Conservation (phyloP, 2,113 vertebrate genomes). For the Myrmecophaga tridactyla region DNA sequence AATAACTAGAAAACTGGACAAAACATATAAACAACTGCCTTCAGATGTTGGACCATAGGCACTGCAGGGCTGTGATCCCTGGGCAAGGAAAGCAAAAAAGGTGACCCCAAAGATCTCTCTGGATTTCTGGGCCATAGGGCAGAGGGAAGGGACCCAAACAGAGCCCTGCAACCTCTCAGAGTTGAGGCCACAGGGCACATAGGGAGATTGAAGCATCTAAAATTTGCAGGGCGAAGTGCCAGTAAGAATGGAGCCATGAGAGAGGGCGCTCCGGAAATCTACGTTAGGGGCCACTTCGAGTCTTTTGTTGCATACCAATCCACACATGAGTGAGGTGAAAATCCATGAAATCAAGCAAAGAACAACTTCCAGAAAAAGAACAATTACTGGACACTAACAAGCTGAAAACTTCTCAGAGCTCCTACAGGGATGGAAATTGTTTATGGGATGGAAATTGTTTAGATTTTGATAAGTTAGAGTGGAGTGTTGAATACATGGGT, state of each 20-base stretch:
- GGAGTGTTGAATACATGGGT: background rate
- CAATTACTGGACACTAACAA: background rate
- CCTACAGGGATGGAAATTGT: background rate
- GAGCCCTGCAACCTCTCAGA: background rate
- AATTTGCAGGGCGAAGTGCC: background rate
- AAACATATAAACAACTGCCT: background rate
- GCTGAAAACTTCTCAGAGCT: background rate
- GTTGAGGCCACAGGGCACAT: background rate
- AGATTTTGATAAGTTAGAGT: background rate
- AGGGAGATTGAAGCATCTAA: background rate
- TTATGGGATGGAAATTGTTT: background rate
- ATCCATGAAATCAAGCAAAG: background rate
- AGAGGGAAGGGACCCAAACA: background rate
- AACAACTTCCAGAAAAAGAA: background rate
- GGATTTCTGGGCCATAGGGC: background rate
- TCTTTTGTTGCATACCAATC: background rate
- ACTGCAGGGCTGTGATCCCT: background rate
- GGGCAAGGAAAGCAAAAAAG: background rate
- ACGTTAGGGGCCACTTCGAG: background rate
- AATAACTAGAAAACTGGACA: background rate
- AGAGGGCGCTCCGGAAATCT: background rate
- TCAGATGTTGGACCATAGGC: background rate
- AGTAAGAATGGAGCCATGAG: background rate
- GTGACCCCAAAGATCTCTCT: background rate
- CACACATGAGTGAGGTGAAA: background rate